Conservation (phyloP, 2,888 invertebrate species). For the Pyrrhia umbra region DNA sequence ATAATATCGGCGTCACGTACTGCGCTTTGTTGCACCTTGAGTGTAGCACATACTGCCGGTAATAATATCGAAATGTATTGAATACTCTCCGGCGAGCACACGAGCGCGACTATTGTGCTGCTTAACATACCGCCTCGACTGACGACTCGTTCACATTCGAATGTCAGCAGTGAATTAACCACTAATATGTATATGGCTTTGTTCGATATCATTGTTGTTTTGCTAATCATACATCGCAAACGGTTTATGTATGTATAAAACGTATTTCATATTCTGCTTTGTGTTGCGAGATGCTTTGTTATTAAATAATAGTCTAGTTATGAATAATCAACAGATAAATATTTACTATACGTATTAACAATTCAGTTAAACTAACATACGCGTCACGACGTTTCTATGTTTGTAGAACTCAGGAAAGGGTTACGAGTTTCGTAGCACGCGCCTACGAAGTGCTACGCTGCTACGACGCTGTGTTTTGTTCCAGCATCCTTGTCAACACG, state of each 20-base stretch:
- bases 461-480: constrained; percentile 17
- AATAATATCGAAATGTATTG: constrained; percentile 42
- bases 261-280: neutral
- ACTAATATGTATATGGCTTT: constrained; percentile 6
- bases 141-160: constrained; percentile 24
- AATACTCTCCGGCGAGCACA: constrained; percentile 28
- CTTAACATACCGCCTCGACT: constrained; percentile 10
- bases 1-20: constrained; percentile 54
- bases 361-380: neutral
- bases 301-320: too few species aligned
- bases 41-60: constrained; percentile 33
- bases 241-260: neutral
- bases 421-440: constrained; percentile 49
- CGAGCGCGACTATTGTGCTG: constrained; percentile 22
- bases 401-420: neutral
- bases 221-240: neutral
- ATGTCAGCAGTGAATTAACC: constrained; percentile 17
- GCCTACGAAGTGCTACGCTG: constrained; percentile 63
- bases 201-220: constrained; percentile 16
- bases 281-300: neutral
- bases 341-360: too few species aligned
- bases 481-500: neutral
- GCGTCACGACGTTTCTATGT: too few species aligned
- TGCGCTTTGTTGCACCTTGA: constrained; percentile 56
- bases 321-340: too few species aligned